Conservation (phyloP, 2,888 invertebrate species). For the Drosophila borborema region DNA sequence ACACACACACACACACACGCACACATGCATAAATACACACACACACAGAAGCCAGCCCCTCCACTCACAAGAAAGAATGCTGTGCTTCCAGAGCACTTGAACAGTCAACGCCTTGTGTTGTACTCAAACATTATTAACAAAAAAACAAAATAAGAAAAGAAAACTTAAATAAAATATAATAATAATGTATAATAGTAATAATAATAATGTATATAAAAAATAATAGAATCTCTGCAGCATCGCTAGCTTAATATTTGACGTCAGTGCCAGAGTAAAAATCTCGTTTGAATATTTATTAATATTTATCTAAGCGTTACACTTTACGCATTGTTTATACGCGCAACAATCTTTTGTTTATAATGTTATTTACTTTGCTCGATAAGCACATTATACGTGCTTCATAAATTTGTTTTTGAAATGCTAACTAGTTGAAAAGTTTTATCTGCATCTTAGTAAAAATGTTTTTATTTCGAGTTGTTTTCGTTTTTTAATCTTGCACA, state of each 20-base stretch:
- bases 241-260: slow-evolving; percentile 17
- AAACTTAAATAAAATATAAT: slow-evolving; percentile 13
- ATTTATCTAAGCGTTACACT: slow-evolving; percentile 28
- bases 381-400: slow-evolving; percentile 4
- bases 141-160: slow-evolving; percentile 5
- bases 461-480: neutral
- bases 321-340: slow-evolving; percentile 40
- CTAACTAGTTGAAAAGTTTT: neutral
- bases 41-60: neutral
- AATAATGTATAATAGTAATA: too few species aligned
- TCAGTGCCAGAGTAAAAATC: slow-evolving; percentile 15
- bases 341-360: slow-evolving; percentile 14
- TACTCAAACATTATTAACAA: slow-evolving; percentile 53
- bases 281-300: slow-evolving; percentile 54
- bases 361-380: slow-evolving; percentile 13
- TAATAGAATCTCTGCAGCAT: slow-evolving; percentile 35
- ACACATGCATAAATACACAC: neutral
- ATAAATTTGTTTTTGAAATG: neutral
- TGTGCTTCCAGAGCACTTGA: slow-evolving; percentile 52
- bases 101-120: slow-evolving; percentile 66
- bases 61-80: slow-evolving; percentile 37
- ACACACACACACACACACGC: neutral
- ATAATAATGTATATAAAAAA: slow-evolving; percentile 2
- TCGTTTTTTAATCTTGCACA: neutral
- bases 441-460: neutral